Evolutionary conservation across 1,140 invertebrate species (phyloP), one percentile per base, ranked within the genome.

Genomic region (Steinernema feltiae): DNA sequence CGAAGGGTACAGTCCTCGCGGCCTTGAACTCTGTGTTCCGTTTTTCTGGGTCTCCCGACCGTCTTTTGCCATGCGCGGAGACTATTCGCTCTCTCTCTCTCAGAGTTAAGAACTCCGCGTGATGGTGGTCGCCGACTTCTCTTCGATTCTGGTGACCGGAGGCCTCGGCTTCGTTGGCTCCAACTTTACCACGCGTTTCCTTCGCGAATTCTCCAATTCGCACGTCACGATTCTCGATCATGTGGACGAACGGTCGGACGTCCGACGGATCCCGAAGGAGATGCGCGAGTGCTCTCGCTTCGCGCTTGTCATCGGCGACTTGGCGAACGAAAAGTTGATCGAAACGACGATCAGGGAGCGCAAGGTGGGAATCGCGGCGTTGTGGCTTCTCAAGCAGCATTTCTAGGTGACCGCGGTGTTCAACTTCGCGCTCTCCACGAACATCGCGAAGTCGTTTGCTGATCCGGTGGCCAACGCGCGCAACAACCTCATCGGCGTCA

Each of bases 61-160:
- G 35, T 41, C 35, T 41, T 41, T 18, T 41, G 7, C 35, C 41
- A n/a, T 46, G 41, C 41, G 41, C 41, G 7, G 7, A 12, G 41
- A 27, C 53, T 3, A 7, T 27, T 21, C 24, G 15, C 53, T n/a
- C 24, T 63, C 24, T 21, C 2, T 27, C 24, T 12, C 24, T 21
- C 7, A 3, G 24, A 63, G 24, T 21, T 7, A 63, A 15, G 53
- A 63, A 3, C 53, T 63, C 7, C 53, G 53, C 35, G 18, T 18
- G 35, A 41, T 41, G 35, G 24, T 63, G 12, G 53, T 3, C 53
- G 53, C 2, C 15, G 15, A 12, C 53, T 63, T 63, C 12, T 72
- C 73, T 93, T 94, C 75, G n/a, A 24, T 75, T 30, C 32, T 75
- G 72, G 70, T 75, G n/a, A 75, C 74, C 24, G 76, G 29, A 69